A percentile compares a stretch with the other conserved stretches of the same genome.
phyloP scores from a whole-genome alignment of 2,888 invertebrate species.

The Epirrhoe tristata region DNA sequence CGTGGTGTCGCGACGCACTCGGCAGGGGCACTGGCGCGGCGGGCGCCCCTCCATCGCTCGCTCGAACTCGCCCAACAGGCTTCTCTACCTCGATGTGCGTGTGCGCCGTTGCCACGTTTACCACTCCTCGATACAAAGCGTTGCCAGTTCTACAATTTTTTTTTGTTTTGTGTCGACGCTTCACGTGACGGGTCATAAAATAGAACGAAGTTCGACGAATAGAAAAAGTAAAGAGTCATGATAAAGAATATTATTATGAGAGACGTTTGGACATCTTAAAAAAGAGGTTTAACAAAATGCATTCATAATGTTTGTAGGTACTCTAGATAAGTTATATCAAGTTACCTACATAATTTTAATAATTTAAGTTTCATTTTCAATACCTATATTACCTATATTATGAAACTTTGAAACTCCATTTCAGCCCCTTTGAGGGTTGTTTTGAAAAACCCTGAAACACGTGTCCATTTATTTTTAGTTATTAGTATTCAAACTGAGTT shows the following conservation, averaged over 20 bases:
- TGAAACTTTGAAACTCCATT: too few relatives aligned
- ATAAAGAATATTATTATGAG: slow-evolving; percentile 14
- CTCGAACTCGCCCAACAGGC: slow-evolving; percentile 74
- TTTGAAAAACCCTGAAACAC: too few relatives aligned
- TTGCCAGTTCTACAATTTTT: slow-evolving; percentile 72
- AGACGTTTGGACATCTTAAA: neutral
- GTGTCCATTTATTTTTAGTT: too few relatives aligned
- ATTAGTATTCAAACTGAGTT: too few relatives aligned
- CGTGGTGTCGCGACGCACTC: slow-evolving; percentile 69
- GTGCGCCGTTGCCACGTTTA: slow-evolving; percentile 78
- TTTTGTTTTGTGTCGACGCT: slow-evolving; percentile 81
- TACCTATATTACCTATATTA: too few relatives aligned
- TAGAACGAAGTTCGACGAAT: slow-evolving; percentile 68
- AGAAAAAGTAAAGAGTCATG: slow-evolving; percentile 50
- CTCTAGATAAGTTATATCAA: too few relatives aligned
- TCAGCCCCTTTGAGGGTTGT: too few relatives aligned
- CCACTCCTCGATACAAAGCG: slow-evolving; percentile 58
- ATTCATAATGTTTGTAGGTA: too few relatives aligned
- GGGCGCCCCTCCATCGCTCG: slow-evolving; percentile 65
- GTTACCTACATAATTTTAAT: too few relatives aligned
- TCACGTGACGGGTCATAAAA: slow-evolving; percentile 79
- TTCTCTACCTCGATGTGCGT: slow-evolving; percentile 71
- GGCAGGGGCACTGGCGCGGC: slow-evolving; percentile 72
- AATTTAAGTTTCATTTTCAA: too few relatives aligned
- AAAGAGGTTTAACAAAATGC: neutral